A percentile compares a stretch with the other conserved stretches of the same genome.
Evolutionary conservation across 2,797 vertebrate genomes (phyloP).

Genomic region (Hypotaenidia okinawae): DNA sequence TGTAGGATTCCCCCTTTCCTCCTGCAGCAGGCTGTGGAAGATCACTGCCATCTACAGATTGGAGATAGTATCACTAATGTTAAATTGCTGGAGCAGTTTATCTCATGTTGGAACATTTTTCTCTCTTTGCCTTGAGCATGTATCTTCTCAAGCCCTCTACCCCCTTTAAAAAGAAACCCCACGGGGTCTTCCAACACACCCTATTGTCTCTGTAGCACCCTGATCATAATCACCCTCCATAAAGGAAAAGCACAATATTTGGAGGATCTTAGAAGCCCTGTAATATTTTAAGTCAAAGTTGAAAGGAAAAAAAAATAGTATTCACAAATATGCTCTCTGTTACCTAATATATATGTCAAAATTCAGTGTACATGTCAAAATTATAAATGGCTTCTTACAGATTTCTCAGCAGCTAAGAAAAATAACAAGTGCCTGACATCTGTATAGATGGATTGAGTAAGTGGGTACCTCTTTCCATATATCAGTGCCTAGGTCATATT

Average conservation of each 20-base stretch:
- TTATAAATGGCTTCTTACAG: conserved; percentile 9
- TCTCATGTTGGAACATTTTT: neutral
- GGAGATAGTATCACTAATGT: conserved; percentile 30
- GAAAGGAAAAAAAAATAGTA: neutral
- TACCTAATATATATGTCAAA: neutral
- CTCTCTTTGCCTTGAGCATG: neutral
- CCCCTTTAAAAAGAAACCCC: neutral
- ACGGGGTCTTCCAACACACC: neutral
- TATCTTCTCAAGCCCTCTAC: neutral
- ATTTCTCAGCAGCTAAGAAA: conserved; percentile 22
- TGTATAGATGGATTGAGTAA: neutral
- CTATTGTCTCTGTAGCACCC: neutral
- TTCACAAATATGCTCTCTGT: conserved; percentile 18
- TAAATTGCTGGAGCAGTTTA: neutral
- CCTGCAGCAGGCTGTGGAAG: conserved; percentile 32
- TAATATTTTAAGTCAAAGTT: neutral
- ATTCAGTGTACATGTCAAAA: conserved; percentile 1
- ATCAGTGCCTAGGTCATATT: neutral
- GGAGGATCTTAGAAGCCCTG: neutral
- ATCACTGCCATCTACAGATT: conserved; percentile 71
- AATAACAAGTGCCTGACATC: conserved; percentile 21
- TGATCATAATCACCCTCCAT: neutral
- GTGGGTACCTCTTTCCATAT: neutral
- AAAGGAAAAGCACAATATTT: neutral
- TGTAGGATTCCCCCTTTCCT: neutral